Evolutionary conservation across 2,888 invertebrate genomes (phyloP).

Genomic region (Lasioglossum pauxillum): DNA sequence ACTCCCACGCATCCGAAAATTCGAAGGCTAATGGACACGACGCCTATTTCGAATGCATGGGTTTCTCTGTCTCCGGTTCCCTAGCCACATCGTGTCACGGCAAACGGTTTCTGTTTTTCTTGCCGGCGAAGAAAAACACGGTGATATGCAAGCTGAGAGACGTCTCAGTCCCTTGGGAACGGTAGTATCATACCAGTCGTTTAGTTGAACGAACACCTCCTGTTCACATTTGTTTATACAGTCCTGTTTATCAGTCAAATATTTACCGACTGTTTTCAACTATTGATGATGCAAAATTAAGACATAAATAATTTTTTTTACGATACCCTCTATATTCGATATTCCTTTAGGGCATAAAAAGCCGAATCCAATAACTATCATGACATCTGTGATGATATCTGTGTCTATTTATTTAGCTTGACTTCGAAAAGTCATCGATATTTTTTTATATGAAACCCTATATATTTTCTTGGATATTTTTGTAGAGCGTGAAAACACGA

Average conservation of each 20-base stretch:
- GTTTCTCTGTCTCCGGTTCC: slow-evolving; percentile 1
- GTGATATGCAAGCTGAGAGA: neutral
- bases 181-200: neutral
- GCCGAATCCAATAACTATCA: neutral
- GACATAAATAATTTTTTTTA: neutral
- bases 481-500: neutral
- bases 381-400: too few species aligned
- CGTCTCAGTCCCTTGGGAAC: neutral
- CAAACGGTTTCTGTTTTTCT: neutral
- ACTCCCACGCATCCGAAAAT: neutral
- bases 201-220: neutral
- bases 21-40: neutral
- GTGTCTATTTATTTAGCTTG: neutral
- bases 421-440: neutral
- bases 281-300: neutral
- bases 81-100: neutral
- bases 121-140: neutral
- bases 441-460: neutral
- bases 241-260: too few species aligned
- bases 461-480: neutral
- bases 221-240: neutral
- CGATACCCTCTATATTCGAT: neutral
- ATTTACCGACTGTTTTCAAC: too few species aligned
- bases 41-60: neutral
- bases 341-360: neutral